phyloP scores from a whole-genome alignment of 2,888 invertebrate species.

The Sesia apiformis region DNA sequence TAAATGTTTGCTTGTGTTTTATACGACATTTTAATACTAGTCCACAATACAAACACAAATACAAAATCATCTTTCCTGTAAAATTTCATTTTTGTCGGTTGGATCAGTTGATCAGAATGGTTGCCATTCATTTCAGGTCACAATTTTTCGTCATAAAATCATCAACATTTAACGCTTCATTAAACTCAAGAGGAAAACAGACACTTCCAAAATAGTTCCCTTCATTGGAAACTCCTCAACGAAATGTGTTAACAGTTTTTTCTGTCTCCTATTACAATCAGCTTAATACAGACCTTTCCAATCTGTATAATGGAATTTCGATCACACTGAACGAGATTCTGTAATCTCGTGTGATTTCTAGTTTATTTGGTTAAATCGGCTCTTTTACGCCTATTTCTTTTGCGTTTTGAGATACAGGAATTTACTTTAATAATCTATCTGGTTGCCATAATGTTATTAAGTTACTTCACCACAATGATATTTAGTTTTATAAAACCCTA shows the following conservation, averaged over 20 bases:
- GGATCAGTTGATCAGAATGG: no score
- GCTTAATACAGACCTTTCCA: conserved; percentile 3
- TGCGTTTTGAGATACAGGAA: no score
- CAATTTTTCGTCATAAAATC: neutral
- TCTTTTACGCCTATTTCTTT: conserved; percentile 4
- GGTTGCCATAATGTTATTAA: no score
- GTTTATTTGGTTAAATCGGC: conserved; percentile 12
- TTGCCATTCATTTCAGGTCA: neutral
- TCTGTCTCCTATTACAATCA: neutral
- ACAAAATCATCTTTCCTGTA: no score
- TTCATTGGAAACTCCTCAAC: neutral
- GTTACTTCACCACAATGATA: no score
- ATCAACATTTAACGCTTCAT: neutral
- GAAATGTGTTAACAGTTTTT: neutral
- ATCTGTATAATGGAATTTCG: conserved; percentile 20
- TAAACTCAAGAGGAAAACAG: neutral
- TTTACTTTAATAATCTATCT: no score
- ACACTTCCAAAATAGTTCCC: neutral
- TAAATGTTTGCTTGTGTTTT: no score
- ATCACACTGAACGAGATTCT: conserved; percentile 8
- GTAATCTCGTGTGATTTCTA: conserved; percentile 11
- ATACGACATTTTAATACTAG: no score
- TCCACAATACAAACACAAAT: no score
- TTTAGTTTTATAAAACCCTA: no score
- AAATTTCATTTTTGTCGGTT: no score